phyloP scores from a whole-genome alignment of 2,113 vertebrate genomes.

The Nyctibius bracteatus region DNA sequence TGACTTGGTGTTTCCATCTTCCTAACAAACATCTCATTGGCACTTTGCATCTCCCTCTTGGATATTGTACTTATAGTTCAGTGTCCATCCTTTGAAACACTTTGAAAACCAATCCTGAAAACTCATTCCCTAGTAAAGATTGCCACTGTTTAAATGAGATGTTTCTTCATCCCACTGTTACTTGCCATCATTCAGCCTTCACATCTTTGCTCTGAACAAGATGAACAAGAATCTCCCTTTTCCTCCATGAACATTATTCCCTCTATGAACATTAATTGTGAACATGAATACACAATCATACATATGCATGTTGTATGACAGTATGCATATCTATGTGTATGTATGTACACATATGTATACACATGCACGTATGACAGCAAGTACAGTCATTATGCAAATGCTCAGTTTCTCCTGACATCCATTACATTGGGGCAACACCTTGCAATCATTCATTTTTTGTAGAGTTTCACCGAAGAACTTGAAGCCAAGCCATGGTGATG shows the following conservation, averaged over 20 bases:
- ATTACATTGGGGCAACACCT: neutral
- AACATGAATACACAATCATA: neutral
- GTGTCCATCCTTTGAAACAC: neutral
- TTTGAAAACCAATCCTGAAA: neutral
- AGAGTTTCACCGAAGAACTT: neutral
- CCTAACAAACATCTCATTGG: neutral
- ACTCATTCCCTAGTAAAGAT: neutral
- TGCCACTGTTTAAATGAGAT: neutral
- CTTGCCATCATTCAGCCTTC: neutral
- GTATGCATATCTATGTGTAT: too few relatives aligned
- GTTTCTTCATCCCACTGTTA: neutral
- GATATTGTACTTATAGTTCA: neutral
- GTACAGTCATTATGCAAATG: neutral
- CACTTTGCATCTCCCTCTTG: neutral
- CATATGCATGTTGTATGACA: neutral
- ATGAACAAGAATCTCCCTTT: neutral
- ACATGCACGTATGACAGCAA: neutral
- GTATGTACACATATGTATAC: neutral
- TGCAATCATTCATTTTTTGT: neutral
- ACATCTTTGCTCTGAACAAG: neutral
- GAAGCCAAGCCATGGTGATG: neutral
- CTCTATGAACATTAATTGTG: neutral
- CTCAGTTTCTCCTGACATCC: neutral
- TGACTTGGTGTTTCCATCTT: neutral
- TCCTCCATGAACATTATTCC: neutral